These are phyloP conservation scores for Nymphicus hollandicus DNA, from an alignment of 2,113 vertebrate species.

Conservation along the genomic window DNA sequence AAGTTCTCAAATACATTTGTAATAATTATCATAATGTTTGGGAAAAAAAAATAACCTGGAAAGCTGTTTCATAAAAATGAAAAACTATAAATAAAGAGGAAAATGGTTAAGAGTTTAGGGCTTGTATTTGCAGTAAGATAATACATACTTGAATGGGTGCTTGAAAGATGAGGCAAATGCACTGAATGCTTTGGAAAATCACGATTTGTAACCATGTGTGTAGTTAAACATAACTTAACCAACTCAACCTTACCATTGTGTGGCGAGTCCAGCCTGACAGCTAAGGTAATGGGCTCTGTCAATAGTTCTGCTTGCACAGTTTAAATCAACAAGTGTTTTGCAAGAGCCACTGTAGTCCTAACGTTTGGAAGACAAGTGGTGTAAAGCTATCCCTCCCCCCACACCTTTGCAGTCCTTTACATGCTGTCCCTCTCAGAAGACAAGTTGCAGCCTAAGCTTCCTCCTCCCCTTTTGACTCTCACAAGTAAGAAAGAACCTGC, in stretches of 20 bases:
- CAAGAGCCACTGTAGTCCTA: background rate
- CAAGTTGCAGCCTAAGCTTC: background rate
- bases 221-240: background rate
- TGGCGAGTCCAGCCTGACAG: background rate
- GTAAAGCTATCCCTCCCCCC: background rate
- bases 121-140: background rate
- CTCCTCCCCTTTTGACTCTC: background rate
- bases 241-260: background rate
- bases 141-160: background rate
- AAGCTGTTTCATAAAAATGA: background rate
- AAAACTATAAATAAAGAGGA: background rate
- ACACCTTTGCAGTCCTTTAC: background rate
- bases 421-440: background rate
- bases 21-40: background rate
- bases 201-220: background rate
- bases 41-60: background rate
- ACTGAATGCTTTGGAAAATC: background rate
- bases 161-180: background rate
- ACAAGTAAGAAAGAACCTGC: background rate
- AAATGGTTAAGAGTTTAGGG: background rate
- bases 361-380: background rate
- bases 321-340: constrained; percentile 28
- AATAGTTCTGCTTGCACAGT: background rate
- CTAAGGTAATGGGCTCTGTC: background rate
- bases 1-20: background rate